Conservation (phyloP, 2,113 vertebrate genomes). For the Cavia aperea region DNA sequence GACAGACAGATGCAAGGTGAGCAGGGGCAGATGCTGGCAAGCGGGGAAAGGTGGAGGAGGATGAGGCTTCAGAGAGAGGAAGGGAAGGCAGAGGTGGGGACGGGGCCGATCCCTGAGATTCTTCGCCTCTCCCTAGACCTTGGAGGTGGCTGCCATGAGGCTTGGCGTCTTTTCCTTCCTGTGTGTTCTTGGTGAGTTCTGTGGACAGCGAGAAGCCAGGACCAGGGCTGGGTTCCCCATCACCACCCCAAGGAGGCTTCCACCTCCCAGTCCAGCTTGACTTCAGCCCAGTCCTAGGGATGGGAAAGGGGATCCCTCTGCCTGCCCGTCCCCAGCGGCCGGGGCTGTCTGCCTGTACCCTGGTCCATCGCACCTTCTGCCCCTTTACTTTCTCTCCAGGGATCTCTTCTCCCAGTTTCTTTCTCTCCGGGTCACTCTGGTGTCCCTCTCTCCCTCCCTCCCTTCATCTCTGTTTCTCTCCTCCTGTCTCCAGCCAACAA, state of each 20-base stretch:
- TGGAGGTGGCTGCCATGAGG: neutral
- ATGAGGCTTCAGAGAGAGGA: neutral
- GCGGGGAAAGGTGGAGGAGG: too few relatives aligned
- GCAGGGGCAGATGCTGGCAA: neutral
- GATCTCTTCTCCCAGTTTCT: neutral
- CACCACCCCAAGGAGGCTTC: rapidly evolving
- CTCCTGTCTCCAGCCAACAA: neutral
- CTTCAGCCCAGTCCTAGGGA: neutral
- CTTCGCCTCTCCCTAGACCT: neutral
- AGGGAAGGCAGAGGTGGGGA: too few relatives aligned
- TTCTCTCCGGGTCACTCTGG: neutral
- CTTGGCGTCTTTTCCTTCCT: constrained; percentile 41
- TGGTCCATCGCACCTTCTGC: neutral
- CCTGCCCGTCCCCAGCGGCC: too few relatives aligned
- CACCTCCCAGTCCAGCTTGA: neutral
- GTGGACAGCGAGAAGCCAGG: neutral
- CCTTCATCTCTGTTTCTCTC: neutral
- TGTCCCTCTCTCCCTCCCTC: too few relatives aligned
- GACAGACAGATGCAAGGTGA: neutral
- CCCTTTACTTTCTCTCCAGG: neutral
- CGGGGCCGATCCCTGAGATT: neutral
- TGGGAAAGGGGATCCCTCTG: neutral
- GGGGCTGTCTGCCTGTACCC: neutral
- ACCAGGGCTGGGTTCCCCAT: neutral
- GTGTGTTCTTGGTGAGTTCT: constrained; percentile 57